Evolutionary conservation across 1,140 invertebrate genomes (phyloP).

Genomic region (Drosophila pseudoananassae): DNA sequence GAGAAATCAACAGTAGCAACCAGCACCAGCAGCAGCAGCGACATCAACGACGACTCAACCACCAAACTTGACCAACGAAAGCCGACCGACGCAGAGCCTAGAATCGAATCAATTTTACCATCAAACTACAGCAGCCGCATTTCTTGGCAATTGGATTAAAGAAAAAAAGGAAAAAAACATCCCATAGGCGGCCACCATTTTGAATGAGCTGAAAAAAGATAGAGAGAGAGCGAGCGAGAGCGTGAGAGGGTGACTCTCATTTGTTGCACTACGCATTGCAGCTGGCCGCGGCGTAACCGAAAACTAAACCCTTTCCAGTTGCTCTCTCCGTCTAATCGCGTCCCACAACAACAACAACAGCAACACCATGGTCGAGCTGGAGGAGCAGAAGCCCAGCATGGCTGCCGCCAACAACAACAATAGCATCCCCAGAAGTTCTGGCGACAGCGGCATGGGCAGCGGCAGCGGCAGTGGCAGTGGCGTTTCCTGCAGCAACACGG

Average conservation of each 20-base stretch:
- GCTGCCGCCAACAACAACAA: constrained; percentile 38
- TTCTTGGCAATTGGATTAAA: constrained; percentile 70
- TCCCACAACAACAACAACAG: constrained; percentile 16
- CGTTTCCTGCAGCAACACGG: constrained; percentile 73
- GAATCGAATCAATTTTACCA: constrained; percentile 45
- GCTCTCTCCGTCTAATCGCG: constrained; percentile 20
- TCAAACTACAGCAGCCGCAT: constrained; percentile 44
- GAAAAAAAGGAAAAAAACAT: constrained; percentile 40
- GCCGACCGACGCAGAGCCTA: constrained; percentile 13
- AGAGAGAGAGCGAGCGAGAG: constrained; percentile 47
- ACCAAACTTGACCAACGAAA: constrained; percentile 38
- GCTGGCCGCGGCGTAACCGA: constrained; percentile 62
- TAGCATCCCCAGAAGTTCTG: constrained; percentile 61
- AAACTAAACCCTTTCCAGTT: constrained; percentile 37
- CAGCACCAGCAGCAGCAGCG: constrained; percentile 7
- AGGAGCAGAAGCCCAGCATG: constrained; percentile 65
- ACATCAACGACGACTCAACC: constrained; percentile 45
- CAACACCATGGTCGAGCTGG: constrained; percentile 73
- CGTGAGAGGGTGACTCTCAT: constrained; percentile 54
- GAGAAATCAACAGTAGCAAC: constrained; percentile 47
- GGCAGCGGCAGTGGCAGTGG: constrained; percentile 54
- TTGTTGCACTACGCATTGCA: constrained; percentile 55
- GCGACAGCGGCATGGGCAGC: constrained; percentile 61
- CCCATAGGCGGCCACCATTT: constrained; percentile 71
- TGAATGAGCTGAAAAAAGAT: constrained; percentile 72